Percentiles rank a stretch among this genome's conserved stretches.
These are phyloP conservation scores for Gambusia holbrooki DNA, from an alignment of 2,113 vertebrate species.

Conservation along the genomic window DNA sequence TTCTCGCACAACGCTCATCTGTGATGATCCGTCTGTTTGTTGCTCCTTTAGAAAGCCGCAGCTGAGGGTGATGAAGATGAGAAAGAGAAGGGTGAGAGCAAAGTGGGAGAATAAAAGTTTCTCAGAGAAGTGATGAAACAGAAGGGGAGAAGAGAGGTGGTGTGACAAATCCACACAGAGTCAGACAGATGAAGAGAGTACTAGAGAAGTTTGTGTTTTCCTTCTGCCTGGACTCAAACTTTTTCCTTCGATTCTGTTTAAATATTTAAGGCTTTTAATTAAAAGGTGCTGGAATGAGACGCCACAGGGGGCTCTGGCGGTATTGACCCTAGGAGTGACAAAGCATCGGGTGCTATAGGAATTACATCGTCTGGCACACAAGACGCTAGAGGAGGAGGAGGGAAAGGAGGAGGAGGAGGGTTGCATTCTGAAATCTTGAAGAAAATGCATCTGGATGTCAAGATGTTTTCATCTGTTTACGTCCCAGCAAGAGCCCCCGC, in stretches of 20 bases:
- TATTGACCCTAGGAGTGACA: constrained; percentile 74
- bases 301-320: constrained; percentile 54
- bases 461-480: constrained; percentile 66
- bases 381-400: background rate
- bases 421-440: constrained; percentile 22
- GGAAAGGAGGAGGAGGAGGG: background rate
- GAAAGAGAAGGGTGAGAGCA: constrained; percentile 34
- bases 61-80: constrained; percentile 37
- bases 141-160: constrained; percentile 8
- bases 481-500: constrained; percentile 25
- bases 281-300: constrained; percentile 72
- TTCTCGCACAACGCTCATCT: constrained; percentile 50
- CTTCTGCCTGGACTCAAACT: constrained; percentile 44
- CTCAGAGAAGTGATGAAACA: constrained; percentile 3
- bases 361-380: constrained; percentile 12
- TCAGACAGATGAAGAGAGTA: constrained; percentile 25
- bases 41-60: constrained; percentile 48
- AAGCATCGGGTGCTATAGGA: constrained; percentile 34
- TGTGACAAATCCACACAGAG: constrained; percentile 13
- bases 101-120: constrained; percentile 25
- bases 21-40: constrained; percentile 53
- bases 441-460: constrained; percentile 23
- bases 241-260: constrained; percentile 73
- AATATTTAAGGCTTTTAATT: constrained; percentile 80
- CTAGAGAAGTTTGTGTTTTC: constrained; percentile 51